Base-by-base conservation (phyloP, 2,888 invertebrate species). In the Troilus luridus region DNA sequence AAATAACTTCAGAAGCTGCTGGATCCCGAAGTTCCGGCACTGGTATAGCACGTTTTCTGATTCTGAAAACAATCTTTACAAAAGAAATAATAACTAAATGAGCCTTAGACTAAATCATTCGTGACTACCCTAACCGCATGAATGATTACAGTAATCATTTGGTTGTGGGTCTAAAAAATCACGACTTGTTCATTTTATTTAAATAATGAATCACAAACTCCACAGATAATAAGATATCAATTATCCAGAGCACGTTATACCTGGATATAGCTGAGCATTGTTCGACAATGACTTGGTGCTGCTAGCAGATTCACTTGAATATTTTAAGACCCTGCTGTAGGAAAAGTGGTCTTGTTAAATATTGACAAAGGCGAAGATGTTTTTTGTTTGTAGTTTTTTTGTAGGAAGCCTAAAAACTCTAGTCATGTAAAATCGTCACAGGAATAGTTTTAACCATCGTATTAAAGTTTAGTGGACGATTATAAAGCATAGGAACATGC, bases 281-380 rank as follows among this genome's bases (percentile, higher is more conserved):
- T 41, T 72, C 17, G 41, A 41, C 72, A 41, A 77, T 77, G 72
- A 77, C 72, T 77, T 8, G 72, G 72, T 77, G 72, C 72, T 77
- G 27, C 72, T 41, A 41, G 72, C 72, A 77, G 72, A 77, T 77
- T 77, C 72, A 27, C 41, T 77, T 77, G 72, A 77, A 77, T 77
- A 77, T 77, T 77, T 19, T 17, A 77, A 41, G 24, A 77, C 27
- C 19, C 41, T 41, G 21, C 72, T 77, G 27, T 17, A 77, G 41
- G 72, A 77, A 77, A 77, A 77, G 41, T 27, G 27, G 72, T 77
- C 27, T 77, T 77, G 27, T 72, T 72, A 77, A 41, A 77, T 77
- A 77, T 77, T 77, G 14, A 77, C 72, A 77, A 19, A 77, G 41
- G 41, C 1, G 72, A 77, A 77, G 72, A 77, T 77, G 72, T 41